Evolutionary conservation across 2,113 vertebrate species (phyloP), one percentile per base, ranked within the genome.

Genomic region (Benitochromis conjunctus): DNA sequence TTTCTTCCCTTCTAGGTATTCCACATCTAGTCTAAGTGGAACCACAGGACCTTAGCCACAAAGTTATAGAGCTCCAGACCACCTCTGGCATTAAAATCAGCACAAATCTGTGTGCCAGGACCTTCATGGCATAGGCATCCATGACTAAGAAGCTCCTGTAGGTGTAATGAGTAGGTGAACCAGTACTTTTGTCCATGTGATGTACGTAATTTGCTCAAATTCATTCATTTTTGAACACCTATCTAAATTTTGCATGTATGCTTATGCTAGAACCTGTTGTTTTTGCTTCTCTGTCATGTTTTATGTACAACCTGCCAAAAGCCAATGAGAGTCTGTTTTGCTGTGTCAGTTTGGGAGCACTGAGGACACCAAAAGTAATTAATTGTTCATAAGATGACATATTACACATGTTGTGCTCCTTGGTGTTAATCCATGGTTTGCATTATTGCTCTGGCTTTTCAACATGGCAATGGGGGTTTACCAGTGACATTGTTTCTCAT

Each of bases 291-390:
- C 81, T 43, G 11, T 79, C 79, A 56, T 46, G 85, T 85, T 91
- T 92, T 87, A 82, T 58, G 46, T 26, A 57, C 86, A 81, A 90
- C 74, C 89, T 83, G 91, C 90, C 90, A 90, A 90, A 83, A 82
- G 53, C 60, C 55, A 89, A 86, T 57, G 46, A 76, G 41, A 78
- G 56, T 88, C 54, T 38, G 79, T 89, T 92, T 87, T 12, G 55
- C 77, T 38, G 54, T 77, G 77, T 90, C 84, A 85, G 80, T 80
- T 81, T 69, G 66, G 87, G 87, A 91, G 66, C 76, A 26, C 84
- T 26, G 82, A 69, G 80, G 89, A 92, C 60, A 91, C 89, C 88
- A 89, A 81, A 92, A 89, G 85, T 89, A 56, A 91, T 89, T 78
- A 84, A 82, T 84, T 83, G 58, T 85, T 85, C 82, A 82, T 79